Percentiles rank a stretch among this genome's conserved stretches.
phyloP scores from a whole-genome alignment of 2,888 invertebrate genomes.

The Danaus chrysippus region DNA sequence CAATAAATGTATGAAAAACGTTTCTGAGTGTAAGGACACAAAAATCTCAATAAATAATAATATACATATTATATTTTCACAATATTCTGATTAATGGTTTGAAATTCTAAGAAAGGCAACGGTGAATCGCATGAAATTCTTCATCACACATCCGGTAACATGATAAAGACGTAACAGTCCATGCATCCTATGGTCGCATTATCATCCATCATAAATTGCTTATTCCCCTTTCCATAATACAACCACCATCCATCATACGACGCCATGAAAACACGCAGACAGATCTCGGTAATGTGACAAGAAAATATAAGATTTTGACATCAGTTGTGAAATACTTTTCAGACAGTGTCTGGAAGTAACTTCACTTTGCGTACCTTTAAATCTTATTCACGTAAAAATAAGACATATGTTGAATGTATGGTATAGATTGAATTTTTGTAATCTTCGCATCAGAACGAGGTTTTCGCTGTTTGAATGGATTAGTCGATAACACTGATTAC shows the following conservation, averaged over 20 bases:
- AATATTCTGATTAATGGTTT: no score
- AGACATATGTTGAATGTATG: neutral
- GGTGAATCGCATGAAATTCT: no score
- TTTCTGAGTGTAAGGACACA: no score
- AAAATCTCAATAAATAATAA: no score
- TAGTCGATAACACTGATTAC: conserved; percentile 10
- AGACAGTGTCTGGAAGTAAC: neutral
- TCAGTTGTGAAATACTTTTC: conserved; percentile 4
- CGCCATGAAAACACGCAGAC: conserved; percentile 12
- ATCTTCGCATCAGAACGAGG: neutral
- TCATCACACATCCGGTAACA: conserved; percentile 6
- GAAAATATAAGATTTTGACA: conserved; percentile 5
- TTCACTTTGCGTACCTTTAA: neutral
- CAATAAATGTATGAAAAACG: no score
- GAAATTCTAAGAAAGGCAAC: no score
- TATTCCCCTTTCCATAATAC: conserved; percentile 23
- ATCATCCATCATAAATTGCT: conserved; percentile 33
- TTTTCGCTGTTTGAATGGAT: neutral
- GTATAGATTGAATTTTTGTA: conserved; percentile 1
- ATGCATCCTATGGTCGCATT: conserved; percentile 12
- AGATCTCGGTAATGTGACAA: conserved; percentile 17
- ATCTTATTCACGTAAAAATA: no score
- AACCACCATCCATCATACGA: conserved; percentile 26
- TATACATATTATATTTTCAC: no score
- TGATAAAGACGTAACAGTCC: neutral